Base-by-base conservation (phyloP, 2,113 vertebrate species). In the Rafetus swinhoei region DNA sequence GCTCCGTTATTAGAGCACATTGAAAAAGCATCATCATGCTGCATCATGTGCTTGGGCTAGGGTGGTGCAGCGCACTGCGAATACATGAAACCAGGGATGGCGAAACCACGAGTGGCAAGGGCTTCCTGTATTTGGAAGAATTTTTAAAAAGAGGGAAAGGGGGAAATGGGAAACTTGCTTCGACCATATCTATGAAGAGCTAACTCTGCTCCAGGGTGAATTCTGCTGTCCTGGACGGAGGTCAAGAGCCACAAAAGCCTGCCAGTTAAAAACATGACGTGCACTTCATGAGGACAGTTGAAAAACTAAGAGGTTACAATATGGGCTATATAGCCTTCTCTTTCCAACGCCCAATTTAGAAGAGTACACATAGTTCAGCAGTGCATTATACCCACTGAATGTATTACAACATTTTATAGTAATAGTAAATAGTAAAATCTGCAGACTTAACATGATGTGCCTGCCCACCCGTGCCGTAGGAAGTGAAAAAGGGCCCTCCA, bases 211-310 rank as follows among this genome's bases (percentile, higher is more conserved):
- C 35, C 21, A 11, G 22, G 21, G n/a, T 39, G 39, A 74, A 24
- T 45, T 76, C 21, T 76, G 35, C 72, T 76, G 39, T 69, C 65
- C 65, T n/a, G 65, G 14, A 18, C 14, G 65, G 13, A n/a, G 94
- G 93, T 90, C 86, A 90, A 95, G 69, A 22, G 80, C 89, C 92
- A 95, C 72, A 27, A 85, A 55, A 85, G 82, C 53, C 85, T 95
- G 93, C 92, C 94, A 95, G 96, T 77, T 8, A 0, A 89, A 62
- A 2, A 9, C n/a, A 89, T 81, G 94, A 90, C 11, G 84, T 89
- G 74, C 81, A 89, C 90, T 94, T 91, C 16, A 32, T 16, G 82
- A 94, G 45, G 54, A 65, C n/a, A 89, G 85, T 50, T 91, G 8
- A 3, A 24, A 80, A 82, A 0, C 4, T 57, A 24, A 32, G 76